These are phyloP conservation scores for Cephus spinipes DNA, from an alignment of 2,888 invertebrate genomes.

Conservation along the genomic window DNA sequence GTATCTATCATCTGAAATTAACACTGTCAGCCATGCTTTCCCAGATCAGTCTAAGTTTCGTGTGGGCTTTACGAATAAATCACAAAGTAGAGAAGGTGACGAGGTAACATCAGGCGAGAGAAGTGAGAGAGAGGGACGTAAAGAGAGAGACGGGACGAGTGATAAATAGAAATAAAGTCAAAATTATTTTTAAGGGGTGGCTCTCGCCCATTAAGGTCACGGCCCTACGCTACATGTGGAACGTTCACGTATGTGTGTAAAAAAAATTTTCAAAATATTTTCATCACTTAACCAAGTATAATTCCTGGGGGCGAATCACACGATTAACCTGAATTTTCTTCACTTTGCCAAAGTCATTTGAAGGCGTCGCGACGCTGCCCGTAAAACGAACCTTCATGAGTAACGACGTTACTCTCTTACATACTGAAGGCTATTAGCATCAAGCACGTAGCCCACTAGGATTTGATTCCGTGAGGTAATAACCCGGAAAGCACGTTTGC, in stretches of 20 bases:
- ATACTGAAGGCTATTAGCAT: conserved; percentile 43
- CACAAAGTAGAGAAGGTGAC: not conserved
- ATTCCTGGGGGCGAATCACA: too few species aligned
- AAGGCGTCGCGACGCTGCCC: not conserved
- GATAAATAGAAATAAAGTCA: not conserved
- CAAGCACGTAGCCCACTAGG: conserved; percentile 47
- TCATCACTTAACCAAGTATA: too few species aligned
- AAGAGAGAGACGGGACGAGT: not conserved
- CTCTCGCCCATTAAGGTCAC: not conserved
- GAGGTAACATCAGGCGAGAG: not conserved
- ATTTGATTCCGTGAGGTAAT: conserved; percentile 55
- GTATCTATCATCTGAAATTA: conserved; percentile 64
- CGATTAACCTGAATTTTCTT: too few species aligned
- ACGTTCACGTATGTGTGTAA: not conserved
- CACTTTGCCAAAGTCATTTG: not conserved
- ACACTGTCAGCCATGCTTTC: conserved; percentile 57
- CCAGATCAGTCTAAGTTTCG: conserved; percentile 14
- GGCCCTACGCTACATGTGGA: not conserved
- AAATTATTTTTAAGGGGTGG: not conserved
- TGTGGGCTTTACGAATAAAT: conserved; percentile 6
- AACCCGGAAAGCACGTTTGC: conserved; percentile 50
- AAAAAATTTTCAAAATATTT: too few species aligned
- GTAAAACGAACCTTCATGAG: not conserved
- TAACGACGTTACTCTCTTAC: not conserved
- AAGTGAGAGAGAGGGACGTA: not conserved